Percentiles rank a stretch among this genome's conserved stretches.
phyloP scores from a whole-genome alignment of 1,140 invertebrate genomes.

The Thrips palmi region DNA sequence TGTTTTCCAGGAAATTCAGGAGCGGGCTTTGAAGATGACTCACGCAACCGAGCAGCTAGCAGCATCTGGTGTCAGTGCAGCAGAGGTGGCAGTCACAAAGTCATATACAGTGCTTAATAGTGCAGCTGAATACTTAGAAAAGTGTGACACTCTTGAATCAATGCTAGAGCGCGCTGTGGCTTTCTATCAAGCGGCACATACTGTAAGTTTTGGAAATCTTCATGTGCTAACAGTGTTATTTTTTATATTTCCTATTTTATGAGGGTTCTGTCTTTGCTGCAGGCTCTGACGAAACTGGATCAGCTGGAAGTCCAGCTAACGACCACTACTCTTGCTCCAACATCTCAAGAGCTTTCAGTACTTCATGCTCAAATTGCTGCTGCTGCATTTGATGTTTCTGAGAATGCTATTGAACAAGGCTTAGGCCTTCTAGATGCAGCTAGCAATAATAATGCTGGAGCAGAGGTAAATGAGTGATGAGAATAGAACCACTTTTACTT shows the following conservation, averaged over 20 bases:
- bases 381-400: conserved; percentile 19
- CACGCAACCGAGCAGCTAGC: conserved; percentile 59
- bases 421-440: conserved; percentile 51
- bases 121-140: conserved; percentile 52
- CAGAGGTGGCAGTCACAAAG: conserved; percentile 47
- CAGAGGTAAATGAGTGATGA: conserved; percentile 28
- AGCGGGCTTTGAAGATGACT: conserved; percentile 54
- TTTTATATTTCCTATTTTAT: too few relatives aligned
- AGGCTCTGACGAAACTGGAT: conserved; percentile 55
- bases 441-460: conserved; percentile 39
- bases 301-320: conserved; percentile 58
- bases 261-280: conserved; percentile 10
- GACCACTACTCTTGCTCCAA: conserved; percentile 39
- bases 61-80: conserved; percentile 43
- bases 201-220: conserved; percentile 26
- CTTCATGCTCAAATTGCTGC: conserved; percentile 43
- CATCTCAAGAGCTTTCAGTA: conserved; percentile 41
- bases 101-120: conserved; percentile 52
- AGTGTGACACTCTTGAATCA: conserved; percentile 46
- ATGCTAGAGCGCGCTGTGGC: conserved; percentile 44
- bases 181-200: conserved; percentile 57
- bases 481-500: too few relatives aligned
- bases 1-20: conserved; percentile 41
- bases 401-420: conserved; percentile 42
- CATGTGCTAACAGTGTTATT: conserved; percentile 1